Conservation (phyloP, 1,140 invertebrate genomes). For the Copidosoma floridanum region DNA sequence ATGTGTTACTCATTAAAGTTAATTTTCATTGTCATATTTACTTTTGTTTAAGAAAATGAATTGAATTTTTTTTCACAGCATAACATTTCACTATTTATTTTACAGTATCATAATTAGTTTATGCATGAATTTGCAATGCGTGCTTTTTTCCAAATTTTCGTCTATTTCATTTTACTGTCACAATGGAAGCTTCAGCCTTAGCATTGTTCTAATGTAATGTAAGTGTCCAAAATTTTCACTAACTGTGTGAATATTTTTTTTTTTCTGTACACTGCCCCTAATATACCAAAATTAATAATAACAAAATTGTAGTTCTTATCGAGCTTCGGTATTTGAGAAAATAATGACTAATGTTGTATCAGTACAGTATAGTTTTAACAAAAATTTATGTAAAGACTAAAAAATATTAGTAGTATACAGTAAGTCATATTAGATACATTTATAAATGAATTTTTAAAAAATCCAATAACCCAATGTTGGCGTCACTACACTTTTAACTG, state of each 20-base stretch:
- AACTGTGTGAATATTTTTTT: not conserved
- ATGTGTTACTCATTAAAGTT: too few relatives aligned
- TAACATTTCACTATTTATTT: too few relatives aligned
- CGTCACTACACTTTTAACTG: not conserved
- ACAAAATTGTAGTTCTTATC: constrained; percentile 12
- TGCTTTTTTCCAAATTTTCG: not conserved
- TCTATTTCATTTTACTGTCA: constrained; percentile 12
- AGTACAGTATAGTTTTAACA: not conserved
- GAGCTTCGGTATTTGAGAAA: constrained; percentile 23
- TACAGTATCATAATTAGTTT: too few relatives aligned
- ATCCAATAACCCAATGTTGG: not conserved
- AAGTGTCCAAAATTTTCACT: constrained; percentile 1
- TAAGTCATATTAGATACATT: too few relatives aligned
- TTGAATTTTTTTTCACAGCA: too few relatives aligned
- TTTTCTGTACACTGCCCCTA: too few relatives aligned
- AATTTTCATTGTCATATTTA: not conserved
- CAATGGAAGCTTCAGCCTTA: constrained; percentile 28
- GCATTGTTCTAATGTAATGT: constrained; percentile 11
- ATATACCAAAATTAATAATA: too few relatives aligned
- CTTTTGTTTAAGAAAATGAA: not conserved
- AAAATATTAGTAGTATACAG: too few relatives aligned
- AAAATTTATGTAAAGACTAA: too few relatives aligned
- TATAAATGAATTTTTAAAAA: not conserved
- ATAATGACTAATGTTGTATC: constrained; percentile 4
- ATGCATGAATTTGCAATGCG: not conserved